These are phyloP conservation scores for Deladenus siricidicola DNA, from an alignment of 2,888 invertebrate genomes.

Conservation along the genomic window DNA sequence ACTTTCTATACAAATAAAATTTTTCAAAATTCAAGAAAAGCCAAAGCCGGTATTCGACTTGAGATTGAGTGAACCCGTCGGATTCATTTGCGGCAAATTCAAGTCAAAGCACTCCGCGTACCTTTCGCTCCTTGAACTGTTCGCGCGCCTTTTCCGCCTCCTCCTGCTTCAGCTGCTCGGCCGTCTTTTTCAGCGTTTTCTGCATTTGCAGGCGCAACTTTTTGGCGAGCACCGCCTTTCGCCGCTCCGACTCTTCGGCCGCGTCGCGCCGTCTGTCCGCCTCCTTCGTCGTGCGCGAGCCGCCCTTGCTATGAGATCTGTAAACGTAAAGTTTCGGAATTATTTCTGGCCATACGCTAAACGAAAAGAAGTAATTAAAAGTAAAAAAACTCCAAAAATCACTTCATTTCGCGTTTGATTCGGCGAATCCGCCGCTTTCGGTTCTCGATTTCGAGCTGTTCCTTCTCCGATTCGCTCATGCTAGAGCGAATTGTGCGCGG, in stretches of 20 bases:
- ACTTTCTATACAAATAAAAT: too few species aligned
- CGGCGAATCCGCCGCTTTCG: slow-evolving; percentile 40
- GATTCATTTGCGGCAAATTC: too few species aligned
- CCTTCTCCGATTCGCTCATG: slow-evolving; percentile 51
- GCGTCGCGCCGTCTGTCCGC: background rate
- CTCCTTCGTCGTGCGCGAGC: slow-evolving; percentile 3
- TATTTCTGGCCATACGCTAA: background rate
- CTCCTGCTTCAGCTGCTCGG: slow-evolving; percentile 36
- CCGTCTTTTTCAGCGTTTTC: slow-evolving; percentile 37
- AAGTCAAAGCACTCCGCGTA: background rate
- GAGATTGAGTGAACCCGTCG: too few species aligned
- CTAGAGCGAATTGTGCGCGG: slow-evolving; percentile 5
- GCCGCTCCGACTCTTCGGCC: background rate
- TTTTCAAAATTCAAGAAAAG: too few species aligned
- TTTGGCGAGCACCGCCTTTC: slow-evolving; percentile 22
- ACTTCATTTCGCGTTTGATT: slow-evolving; percentile 31
- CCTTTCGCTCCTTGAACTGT: slow-evolving; percentile 14
- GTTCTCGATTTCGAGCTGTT: slow-evolving; percentile 47
- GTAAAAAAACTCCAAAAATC: background rate
- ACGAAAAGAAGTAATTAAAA: background rate
- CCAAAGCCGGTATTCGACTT: too few species aligned
- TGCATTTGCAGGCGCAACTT: slow-evolving; percentile 38
- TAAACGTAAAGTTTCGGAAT: too few species aligned
- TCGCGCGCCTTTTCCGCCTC: slow-evolving; percentile 30
- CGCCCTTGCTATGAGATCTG: too few species aligned